Percentiles rank a stretch among this genome's conserved stretches.
These are phyloP conservation scores for Drosophila nr. perissopoda DNA, from an alignment of 2,888 invertebrate genomes.

Conservation along the genomic window DNA sequence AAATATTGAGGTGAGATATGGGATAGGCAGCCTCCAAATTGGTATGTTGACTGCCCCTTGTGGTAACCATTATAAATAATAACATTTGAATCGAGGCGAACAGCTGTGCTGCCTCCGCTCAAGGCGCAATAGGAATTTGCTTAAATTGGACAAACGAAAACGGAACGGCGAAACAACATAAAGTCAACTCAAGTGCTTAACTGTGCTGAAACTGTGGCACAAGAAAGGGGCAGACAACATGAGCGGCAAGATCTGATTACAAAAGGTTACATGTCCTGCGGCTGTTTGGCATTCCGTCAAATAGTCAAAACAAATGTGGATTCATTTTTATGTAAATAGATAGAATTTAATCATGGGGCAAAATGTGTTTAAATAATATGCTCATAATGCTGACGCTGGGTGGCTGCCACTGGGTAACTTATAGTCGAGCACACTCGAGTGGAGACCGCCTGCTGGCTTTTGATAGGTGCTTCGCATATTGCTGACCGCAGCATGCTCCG, in stretches of 20 bases:
- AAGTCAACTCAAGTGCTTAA: background rate
- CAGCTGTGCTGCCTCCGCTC: background rate
- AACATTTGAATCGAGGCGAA: background rate
- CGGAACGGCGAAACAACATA: background rate
- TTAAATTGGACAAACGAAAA: background rate
- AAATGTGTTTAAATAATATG: constrained; percentile 3
- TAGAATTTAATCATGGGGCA: background rate
- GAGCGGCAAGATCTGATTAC: background rate
- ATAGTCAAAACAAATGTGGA: background rate
- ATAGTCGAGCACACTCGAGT: background rate
- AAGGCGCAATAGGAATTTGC: background rate
- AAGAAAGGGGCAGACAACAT: background rate
- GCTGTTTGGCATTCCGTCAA: constrained; percentile 4
- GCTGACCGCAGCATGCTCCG: constrained; percentile 11
- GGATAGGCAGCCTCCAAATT: background rate
- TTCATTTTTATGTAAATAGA: background rate
- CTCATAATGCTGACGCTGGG: background rate
- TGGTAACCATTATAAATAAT: background rate
- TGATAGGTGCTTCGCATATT: constrained; percentile 5
- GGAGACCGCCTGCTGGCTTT: background rate
- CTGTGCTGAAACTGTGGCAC: background rate
- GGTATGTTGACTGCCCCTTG: background rate
- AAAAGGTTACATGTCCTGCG: background rate
- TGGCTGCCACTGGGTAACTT: background rate
- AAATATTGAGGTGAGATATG: background rate